These are phyloP conservation scores for Metalampra italica DNA, from an alignment of 2,888 invertebrate genomes.

Conservation along the genomic window DNA sequence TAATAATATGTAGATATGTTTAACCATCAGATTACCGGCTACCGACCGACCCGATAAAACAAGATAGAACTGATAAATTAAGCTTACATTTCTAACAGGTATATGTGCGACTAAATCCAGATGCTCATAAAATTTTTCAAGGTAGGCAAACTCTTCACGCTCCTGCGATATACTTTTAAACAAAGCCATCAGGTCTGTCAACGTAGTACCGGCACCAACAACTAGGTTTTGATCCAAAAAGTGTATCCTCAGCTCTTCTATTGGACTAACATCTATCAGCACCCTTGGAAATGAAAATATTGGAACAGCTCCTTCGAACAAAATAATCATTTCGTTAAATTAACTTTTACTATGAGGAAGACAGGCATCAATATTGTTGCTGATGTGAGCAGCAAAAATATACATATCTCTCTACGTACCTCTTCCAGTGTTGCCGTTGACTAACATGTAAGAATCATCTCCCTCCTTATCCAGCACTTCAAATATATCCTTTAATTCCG, in stretches of 20 bases:
- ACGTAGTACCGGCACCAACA: slow-evolving; percentile 76
- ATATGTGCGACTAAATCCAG: slow-evolving; percentile 81
- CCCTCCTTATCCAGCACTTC: slow-evolving; percentile 61
- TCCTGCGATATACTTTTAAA: slow-evolving; percentile 36
- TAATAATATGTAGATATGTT: too few species aligned
- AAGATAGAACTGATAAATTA: too few species aligned
- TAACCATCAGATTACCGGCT: slow-evolving; percentile 83
- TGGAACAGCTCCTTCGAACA: slow-evolving; percentile 59
- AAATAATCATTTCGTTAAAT: not conserved
- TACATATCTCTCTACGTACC: slow-evolving; percentile 52
- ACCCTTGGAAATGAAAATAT: slow-evolving; percentile 61
- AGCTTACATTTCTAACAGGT: slow-evolving; percentile 83
- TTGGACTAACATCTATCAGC: slow-evolving; percentile 81
- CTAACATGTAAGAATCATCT: slow-evolving; percentile 74
- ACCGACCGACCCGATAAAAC: slow-evolving; percentile 78
- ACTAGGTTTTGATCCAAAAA: slow-evolving; percentile 62
- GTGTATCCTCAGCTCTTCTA: slow-evolving; percentile 76
- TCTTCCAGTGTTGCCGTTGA: slow-evolving; percentile 85
- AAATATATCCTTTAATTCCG: slow-evolving; percentile 69
- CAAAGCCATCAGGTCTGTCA: slow-evolving; percentile 67
- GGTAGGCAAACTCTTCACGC: slow-evolving; percentile 68
- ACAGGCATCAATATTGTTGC: not conserved
- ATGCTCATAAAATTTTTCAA: slow-evolving; percentile 75
- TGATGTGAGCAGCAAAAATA: not conserved
- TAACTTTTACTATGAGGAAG: not conserved